Evolutionary conservation across 2,113 vertebrate species (phyloP).

Genomic region (Myotis davidii): DNA sequence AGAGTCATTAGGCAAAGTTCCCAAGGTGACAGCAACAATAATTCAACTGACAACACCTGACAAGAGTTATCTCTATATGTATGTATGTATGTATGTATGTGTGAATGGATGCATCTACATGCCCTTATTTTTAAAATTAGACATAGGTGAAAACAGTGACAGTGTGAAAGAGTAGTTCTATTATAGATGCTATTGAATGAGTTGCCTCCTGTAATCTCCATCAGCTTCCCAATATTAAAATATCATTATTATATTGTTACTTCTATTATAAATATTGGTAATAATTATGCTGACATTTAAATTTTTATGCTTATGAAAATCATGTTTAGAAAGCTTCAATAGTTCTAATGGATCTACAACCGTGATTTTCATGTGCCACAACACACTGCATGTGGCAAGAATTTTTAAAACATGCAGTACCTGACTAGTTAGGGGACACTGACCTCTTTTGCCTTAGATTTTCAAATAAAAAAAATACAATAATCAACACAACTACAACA

Average conservation of each 20-base stretch:
- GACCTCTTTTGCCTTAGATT: background rate
- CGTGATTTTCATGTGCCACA: background rate
- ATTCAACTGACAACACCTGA: background rate
- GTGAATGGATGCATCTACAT: background rate
- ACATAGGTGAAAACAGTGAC: background rate
- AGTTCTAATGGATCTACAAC: background rate
- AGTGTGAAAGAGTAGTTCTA: background rate
- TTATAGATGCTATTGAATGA: background rate
- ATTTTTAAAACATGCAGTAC: background rate
- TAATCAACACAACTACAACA: background rate
- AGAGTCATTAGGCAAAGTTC: background rate
- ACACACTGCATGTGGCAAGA: background rate
- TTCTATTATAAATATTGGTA: background rate
- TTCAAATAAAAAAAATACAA: background rate
- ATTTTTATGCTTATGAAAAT: background rate
- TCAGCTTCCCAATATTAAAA: background rate
- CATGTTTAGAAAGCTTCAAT: background rate
- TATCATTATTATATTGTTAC: background rate
- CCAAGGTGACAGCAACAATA: background rate
- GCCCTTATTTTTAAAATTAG: background rate
- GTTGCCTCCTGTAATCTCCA: background rate
- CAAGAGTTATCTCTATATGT: background rate
- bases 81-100: rapidly evolving
- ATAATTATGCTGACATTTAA: background rate
- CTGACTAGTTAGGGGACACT: background rate